Evolutionary conservation across 2,797 vertebrate species (phyloP).

Genomic region (Crenuchus spilurus): DNA sequence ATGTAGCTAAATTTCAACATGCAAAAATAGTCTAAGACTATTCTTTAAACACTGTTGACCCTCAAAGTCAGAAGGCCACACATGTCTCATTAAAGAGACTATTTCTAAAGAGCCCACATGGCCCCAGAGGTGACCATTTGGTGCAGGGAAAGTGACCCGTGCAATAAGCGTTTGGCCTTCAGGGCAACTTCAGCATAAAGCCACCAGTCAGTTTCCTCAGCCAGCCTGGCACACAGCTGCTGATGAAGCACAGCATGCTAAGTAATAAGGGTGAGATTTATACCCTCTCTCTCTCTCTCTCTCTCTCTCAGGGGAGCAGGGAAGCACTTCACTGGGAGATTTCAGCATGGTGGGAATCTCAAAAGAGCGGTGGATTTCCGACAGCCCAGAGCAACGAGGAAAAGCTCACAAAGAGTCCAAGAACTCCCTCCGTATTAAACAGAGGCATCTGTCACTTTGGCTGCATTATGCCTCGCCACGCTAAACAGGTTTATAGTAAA

Average conservation of each 20-base stretch:
- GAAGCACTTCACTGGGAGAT: slow-evolving; percentile 41
- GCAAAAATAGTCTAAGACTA: neutral
- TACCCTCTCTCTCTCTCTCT: slow-evolving; percentile 39
- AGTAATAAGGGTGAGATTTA: slow-evolving; percentile 45
- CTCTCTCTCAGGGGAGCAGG: slow-evolving; percentile 35
- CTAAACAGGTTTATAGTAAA: slow-evolving; percentile 76
- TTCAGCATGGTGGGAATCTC: slow-evolving; percentile 43
- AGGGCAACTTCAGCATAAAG: slow-evolving; percentile 54
- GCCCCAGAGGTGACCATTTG: slow-evolving; percentile 55
- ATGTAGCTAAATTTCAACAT: neutral
- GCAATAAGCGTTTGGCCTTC: slow-evolving; percentile 49
- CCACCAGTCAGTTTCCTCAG: slow-evolving; percentile 46
- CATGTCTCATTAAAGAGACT: slow-evolving; percentile 36
- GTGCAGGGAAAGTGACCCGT: slow-evolving; percentile 51
- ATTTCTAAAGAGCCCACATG: slow-evolving; percentile 45
- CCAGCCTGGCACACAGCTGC: slow-evolving; percentile 35
- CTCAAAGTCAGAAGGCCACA: slow-evolving; percentile 35
- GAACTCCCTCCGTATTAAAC: slow-evolving; percentile 63
- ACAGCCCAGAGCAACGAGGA: slow-evolving; percentile 61
- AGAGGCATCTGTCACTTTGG: slow-evolving; percentile 75
- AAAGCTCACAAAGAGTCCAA: slow-evolving; percentile 39
- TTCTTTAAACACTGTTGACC: slow-evolving; percentile 30
- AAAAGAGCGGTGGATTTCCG: slow-evolving; percentile 60
- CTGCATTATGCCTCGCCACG: slow-evolving; percentile 67
- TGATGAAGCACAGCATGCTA: slow-evolving; percentile 44